A percentile compares a stretch with the other conserved stretches of the same genome.
Evolutionary conservation across 2,888 invertebrate species (phyloP).

Genomic region (Agrochola litura): DNA sequence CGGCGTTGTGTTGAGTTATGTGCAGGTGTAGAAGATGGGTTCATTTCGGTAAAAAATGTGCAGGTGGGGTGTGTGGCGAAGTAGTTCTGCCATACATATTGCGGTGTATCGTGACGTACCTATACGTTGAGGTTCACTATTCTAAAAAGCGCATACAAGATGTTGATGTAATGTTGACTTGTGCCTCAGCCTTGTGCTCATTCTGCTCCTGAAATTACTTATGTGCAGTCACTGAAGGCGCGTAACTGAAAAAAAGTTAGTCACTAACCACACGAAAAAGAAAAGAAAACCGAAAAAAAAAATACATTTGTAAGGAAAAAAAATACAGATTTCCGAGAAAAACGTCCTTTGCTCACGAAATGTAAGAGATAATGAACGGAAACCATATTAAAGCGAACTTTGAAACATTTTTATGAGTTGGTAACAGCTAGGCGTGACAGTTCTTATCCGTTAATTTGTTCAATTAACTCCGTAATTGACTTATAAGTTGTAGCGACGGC

Average conservation of each 20-base stretch:
- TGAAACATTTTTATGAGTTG: conserved; percentile 1
- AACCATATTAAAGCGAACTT: background rate
- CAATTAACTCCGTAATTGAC: conserved; percentile 37
- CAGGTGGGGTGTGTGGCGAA: background rate
- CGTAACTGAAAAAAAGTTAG: too few relatives aligned
- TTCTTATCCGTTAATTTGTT: conserved; percentile 25
- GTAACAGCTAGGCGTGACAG: background rate
- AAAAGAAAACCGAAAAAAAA: too few relatives aligned
- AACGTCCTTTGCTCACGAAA: background rate
- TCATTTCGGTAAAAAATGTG: conserved; percentile 29
- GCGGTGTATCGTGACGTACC: background rate
- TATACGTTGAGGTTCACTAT: background rate
- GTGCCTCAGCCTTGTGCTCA: background rate
- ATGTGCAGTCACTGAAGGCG: too few relatives aligned
- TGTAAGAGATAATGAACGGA: background rate
- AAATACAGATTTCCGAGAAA: background rate
- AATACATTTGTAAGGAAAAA: too few relatives aligned
- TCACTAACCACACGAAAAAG: too few relatives aligned
- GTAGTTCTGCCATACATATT: background rate
- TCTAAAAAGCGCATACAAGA: background rate
- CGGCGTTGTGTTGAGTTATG: conserved; percentile 42
- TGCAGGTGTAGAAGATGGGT: conserved; percentile 4
- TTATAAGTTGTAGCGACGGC: conserved; percentile 32
- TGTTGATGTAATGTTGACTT: background rate
- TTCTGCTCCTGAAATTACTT: background rate